Evolutionary conservation across 1,140 invertebrate species (phyloP), one percentile per base, ranked within the genome.

Genomic region (Drosophila simulans): DNA sequence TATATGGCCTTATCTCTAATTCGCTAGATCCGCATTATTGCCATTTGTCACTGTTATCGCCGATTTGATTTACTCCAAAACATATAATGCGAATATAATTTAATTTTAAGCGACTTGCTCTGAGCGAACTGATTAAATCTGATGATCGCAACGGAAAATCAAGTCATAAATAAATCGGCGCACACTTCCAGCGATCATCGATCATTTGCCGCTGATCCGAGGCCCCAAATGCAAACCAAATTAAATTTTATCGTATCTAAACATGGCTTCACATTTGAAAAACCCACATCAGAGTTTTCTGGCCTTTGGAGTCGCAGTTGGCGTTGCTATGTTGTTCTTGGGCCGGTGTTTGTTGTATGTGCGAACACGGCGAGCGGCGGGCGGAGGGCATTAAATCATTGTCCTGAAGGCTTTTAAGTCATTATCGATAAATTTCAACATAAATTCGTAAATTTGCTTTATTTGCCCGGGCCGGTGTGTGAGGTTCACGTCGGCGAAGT

Each of bases 371-470:
- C 71, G 72, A 73, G 48, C 57, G 51, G 73, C 65, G 58, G 13
- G 37, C 13, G 37, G 37, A 12, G 37, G 37, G 37, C 84, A 90
- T 91, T 91, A 91, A 91, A 91, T 91, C 89, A 91, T 90, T 91
- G 89, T 91, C 89, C 89, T 91, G 89, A 91, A 91, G 89, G 89
- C 89, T 91, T 91, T 91, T 91, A 91, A 91, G 89, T 91, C 89
- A 91, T 91, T 91, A 91, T 91, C 89, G 84, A 91, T 91, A 91
- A 90, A 91, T 86, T 91, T 91, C 84, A 91, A 91, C 89, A 91
- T 91, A 91, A 91, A 91, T 91, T 91, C 76, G 74, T 72, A 91
- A 91, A 91, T 90, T 89, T 89, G 85, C 85, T 89, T 89, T 89
- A 89, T 88, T 88, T 88, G 84, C 76, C 80, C 57, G 72, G 70